Percentiles rank a stretch among this genome's conserved stretches.
Evolutionary conservation across 2,113 vertebrate genomes (phyloP).

Genomic region (Macaca nemestrina): DNA sequence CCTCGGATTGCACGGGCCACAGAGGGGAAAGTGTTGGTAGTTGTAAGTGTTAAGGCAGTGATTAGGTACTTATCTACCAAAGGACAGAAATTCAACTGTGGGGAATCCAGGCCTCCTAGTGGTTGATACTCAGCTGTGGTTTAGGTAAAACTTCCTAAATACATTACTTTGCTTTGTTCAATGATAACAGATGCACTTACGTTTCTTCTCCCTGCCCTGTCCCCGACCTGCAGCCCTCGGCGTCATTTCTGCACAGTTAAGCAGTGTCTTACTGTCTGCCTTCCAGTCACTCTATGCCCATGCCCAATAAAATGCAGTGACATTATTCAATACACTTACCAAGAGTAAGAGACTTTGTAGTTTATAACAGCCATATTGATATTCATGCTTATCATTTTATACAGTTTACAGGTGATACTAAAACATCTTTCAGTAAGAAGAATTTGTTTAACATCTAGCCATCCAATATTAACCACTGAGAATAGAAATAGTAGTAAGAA

Average conservation of each 20-base stretch:
- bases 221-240: rapidly evolving
- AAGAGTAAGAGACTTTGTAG: neutral
- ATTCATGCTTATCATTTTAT: neutral
- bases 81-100: neutral
- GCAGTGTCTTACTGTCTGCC: neutral
- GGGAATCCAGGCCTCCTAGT: neutral
- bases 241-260: neutral
- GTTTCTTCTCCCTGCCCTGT: neutral
- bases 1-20: neutral
- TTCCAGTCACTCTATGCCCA: neutral
- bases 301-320: neutral
- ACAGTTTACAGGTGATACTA: neutral
- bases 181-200: neutral
- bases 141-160: neutral
- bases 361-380: neutral
- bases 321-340: neutral
- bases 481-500: neutral
- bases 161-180: neutral
- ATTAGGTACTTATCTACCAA: neutral
- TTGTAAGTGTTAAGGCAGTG: neutral
- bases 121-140: neutral
- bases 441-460: neutral
- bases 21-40: neutral
- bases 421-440: neutral
- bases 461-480: neutral